phyloP scores from a whole-genome alignment of 2,797 vertebrate species.

The Pterois miles region DNA sequence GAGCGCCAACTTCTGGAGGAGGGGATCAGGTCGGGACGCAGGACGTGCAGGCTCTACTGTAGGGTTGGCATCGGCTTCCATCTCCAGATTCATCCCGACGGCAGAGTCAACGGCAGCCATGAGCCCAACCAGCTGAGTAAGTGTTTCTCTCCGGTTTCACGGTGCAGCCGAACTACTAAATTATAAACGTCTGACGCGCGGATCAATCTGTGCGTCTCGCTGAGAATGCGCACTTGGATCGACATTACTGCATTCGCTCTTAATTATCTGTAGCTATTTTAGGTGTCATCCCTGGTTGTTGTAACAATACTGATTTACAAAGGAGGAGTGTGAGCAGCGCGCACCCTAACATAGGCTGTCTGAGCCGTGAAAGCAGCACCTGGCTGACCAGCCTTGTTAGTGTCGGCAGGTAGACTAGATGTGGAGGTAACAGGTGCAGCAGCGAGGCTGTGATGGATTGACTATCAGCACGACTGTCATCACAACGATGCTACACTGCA shows the following conservation, averaged over 20 bases:
- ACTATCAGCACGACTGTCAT: slow-evolving; percentile 61
- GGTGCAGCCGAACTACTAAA: not conserved
- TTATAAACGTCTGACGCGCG: slow-evolving; percentile 23
- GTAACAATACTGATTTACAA: slow-evolving; percentile 6
- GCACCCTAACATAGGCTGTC: slow-evolving; percentile 44
- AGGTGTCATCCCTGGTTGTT: not conserved
- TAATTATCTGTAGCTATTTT: not conserved
- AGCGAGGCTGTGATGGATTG: slow-evolving; percentile 64
- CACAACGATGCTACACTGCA: slow-evolving; percentile 36
- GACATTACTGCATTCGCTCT: not conserved
- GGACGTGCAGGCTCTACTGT: slow-evolving; percentile 94
- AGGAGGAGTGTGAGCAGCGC: not conserved
- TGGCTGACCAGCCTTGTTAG: slow-evolving; percentile 54
- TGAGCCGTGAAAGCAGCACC: slow-evolving; percentile 35
- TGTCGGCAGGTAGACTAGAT: slow-evolving; percentile 76
- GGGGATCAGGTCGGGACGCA: slow-evolving; percentile 87
- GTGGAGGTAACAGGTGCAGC: slow-evolving; percentile 81
- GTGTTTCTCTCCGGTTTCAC: slow-evolving; percentile 54
- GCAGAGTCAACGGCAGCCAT: slow-evolving; percentile 96
- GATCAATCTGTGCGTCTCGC: slow-evolving; percentile 15
- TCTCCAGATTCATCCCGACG: slow-evolving; percentile 96
- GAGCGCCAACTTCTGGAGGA: slow-evolving; percentile 64
- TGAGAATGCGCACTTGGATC: slow-evolving; percentile 33
- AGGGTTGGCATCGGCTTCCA: slow-evolving; percentile 97
- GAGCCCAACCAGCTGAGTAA: slow-evolving; percentile 92